Evolutionary conservation across 2,113 vertebrate species (phyloP).

Genomic region (Chamaea fasciata): DNA sequence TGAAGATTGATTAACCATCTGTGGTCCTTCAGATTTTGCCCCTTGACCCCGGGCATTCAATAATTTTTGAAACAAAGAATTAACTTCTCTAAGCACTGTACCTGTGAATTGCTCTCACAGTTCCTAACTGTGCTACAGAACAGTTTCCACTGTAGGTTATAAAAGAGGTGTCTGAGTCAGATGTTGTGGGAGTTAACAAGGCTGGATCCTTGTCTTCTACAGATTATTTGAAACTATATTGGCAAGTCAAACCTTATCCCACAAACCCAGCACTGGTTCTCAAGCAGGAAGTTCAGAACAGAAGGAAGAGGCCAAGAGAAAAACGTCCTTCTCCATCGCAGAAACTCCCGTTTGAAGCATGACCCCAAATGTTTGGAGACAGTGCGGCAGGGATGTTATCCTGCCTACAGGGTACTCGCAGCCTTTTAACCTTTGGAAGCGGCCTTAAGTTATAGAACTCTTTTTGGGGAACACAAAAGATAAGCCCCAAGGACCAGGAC

Average conservation of each 20-base stretch:
- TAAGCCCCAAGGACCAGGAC: not conserved
- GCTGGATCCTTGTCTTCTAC: not conserved
- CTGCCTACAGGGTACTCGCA: not conserved
- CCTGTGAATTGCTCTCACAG: not conserved
- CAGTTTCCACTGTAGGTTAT: conserved; percentile 16
- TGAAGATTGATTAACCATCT: not conserved
- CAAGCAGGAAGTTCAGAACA: not conserved
- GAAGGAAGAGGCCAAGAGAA: not conserved
- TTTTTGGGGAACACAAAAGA: not conserved
- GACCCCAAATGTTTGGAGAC: not conserved
- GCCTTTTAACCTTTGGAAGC: not conserved
- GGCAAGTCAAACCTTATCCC: not conserved
- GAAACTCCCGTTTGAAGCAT: not conserved
- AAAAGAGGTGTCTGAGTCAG: conserved; percentile 21
- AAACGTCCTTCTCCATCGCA: not conserved
- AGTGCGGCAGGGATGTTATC: not conserved
- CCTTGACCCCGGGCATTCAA: not conserved
- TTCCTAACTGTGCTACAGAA: not conserved
- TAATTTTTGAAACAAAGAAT: not conserved
- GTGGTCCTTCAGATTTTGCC: not conserved
- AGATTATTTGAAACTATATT: not conserved
- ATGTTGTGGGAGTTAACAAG: conserved; percentile 8
- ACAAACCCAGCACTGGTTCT: not conserved
- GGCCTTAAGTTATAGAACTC: not conserved
- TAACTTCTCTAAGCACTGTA: not conserved